phyloP scores from a whole-genome alignment of 2,797 vertebrate genomes.

The Distichodus sexfasciatus region DNA sequence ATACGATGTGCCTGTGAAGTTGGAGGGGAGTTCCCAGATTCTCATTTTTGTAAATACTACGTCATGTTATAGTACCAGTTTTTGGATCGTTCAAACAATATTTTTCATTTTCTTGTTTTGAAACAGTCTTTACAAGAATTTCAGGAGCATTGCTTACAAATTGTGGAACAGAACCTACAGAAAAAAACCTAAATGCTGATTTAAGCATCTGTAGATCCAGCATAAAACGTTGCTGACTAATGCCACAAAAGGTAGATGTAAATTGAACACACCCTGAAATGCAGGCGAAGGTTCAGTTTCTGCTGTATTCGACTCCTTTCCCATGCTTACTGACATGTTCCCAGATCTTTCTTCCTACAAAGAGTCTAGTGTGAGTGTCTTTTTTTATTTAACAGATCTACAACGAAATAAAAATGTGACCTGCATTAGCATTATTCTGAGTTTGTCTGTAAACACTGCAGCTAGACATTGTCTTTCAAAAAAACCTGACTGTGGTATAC shows the following conservation, averaged over 20 bases:
- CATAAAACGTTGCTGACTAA: not conserved
- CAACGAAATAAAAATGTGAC: too few relatives aligned
- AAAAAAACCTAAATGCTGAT: not conserved
- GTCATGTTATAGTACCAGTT: too few relatives aligned
- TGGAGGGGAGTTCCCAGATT: too few relatives aligned
- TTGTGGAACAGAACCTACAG: too few relatives aligned
- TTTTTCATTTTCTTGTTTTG: not conserved
- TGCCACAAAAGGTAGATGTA: not conserved
- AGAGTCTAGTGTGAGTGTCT: not conserved
- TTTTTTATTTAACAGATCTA: not conserved
- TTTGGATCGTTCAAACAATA: too few relatives aligned
- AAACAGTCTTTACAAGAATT: not conserved
- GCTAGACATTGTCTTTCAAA: too few relatives aligned
- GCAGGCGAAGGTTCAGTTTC: slow-evolving; percentile 19
- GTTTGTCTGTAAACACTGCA: too few relatives aligned
- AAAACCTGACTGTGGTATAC: too few relatives aligned
- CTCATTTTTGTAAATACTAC: too few relatives aligned
- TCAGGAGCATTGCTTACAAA: not conserved
- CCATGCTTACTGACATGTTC: slow-evolving; percentile 21
- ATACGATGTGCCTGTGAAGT: not conserved
- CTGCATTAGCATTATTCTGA: too few relatives aligned
- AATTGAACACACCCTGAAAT: slow-evolving; percentile 19
- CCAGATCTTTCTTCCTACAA: not conserved
- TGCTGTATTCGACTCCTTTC: slow-evolving; percentile 11
- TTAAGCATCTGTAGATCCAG: not conserved